phyloP scores from a whole-genome alignment of 2,797 vertebrate genomes.

The Labroides dimidiatus region DNA sequence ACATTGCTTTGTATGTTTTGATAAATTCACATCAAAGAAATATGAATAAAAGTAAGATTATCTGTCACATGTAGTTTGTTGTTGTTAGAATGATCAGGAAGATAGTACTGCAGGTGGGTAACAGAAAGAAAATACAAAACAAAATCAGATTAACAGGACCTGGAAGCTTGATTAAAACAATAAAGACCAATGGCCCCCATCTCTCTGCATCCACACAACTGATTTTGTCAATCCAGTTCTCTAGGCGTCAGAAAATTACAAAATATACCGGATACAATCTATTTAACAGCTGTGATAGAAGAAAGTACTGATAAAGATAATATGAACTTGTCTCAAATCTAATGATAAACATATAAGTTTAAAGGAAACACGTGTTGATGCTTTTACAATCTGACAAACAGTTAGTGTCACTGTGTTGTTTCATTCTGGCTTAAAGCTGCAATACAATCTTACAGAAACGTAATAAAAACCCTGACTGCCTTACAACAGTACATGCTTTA shows the following conservation, averaged over 20 bases:
- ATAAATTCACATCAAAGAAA: neutral
- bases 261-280: neutral
- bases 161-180: neutral
- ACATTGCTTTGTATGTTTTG: neutral
- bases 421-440: neutral
- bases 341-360: neutral
- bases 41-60: neutral
- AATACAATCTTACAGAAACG: neutral
- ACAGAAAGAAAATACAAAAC: constrained; percentile 9
- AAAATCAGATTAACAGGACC: constrained; percentile 16
- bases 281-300: neutral
- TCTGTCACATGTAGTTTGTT: neutral
- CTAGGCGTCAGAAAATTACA: neutral
- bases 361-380: neutral
- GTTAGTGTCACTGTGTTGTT: neutral
- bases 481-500: neutral
- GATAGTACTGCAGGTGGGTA: neutral
- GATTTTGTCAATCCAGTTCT: neutral
- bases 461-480: neutral
- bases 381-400: neutral
- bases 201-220: neutral
- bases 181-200: neutral
- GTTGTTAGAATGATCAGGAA: neutral
- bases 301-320: neutral
- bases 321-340: neutral